Evolutionary conservation across 2,888 invertebrate species (phyloP), one percentile per base, ranked within the genome.

Genomic region (Spodoptera exigua): DNA sequence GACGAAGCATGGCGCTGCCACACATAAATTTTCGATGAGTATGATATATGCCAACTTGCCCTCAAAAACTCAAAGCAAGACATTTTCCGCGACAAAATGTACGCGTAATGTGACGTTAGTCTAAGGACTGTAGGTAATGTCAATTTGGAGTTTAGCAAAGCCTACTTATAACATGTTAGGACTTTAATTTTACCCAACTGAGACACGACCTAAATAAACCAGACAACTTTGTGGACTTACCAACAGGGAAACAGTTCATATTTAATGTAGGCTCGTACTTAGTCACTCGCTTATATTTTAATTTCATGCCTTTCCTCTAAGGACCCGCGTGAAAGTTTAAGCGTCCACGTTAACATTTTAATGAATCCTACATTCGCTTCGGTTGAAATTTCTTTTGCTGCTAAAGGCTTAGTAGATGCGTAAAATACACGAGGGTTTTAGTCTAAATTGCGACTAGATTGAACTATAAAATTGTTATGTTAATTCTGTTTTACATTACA

Each of bases 181-280:
- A 41, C 52, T 60, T 57, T 63, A 56, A 68, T 70, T 74, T 61
- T 58, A 67, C 40, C 49, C 48, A 36, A 32, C 40, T 35, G 40
- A 58, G 72, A 60, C 47, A 32, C 37, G 66, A 44, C 70, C 74
- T 70, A 57, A 61, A 70, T 73, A 74, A 70, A 63, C 67, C 39
- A 34, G 48, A 44, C 4, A 40, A 70, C 45, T 61, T 59, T 44
- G 60, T 54, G 52, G 47, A 32, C 51, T 40, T 41, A 47, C 53
- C 40, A 51, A 58, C 62, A 21, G 58, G 17, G 35, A 54, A 54
- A 53, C 49, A 32, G 39, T 48, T n/a, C 35, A 37, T 58, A 51
- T 58, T 63, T 54, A 64, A 51, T 49, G 34, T 27, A 27, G 27
- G 7, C 27, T 27, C 27, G 27, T 52, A 60, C 43, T 53, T 43